Conservation (phyloP, 2,113 vertebrate species). For the Puffinus mauretanicus region DNA sequence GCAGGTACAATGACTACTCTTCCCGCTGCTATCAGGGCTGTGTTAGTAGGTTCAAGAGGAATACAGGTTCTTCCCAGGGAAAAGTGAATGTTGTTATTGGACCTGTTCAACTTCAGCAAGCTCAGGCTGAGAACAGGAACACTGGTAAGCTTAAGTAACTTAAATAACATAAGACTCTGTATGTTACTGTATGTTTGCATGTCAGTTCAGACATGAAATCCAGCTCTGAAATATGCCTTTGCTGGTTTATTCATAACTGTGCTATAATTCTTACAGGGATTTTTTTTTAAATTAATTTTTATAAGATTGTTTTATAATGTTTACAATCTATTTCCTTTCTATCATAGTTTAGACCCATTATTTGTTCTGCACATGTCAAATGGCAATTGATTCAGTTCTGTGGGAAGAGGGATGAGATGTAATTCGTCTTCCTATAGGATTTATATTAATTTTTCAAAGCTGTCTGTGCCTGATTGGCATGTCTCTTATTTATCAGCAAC, state of each 20-base stretch:
- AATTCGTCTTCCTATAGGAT: neutral
- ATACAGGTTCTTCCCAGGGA: constrained; percentile 9
- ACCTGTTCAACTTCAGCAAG: constrained; percentile 7
- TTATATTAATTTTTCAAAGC: neutral
- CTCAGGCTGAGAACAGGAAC: neutral
- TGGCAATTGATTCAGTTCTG: neutral
- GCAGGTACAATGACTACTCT: constrained; percentile 59
- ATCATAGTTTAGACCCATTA: neutral
- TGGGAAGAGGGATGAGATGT: neutral
- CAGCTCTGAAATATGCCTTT: neutral
- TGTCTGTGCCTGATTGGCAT: neutral
- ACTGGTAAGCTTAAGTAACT: neutral
- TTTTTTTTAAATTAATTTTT: neutral
- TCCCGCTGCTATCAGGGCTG: constrained; percentile 82
- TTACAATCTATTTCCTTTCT: neutral
- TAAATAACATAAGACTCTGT: neutral
- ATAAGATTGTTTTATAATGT: neutral
- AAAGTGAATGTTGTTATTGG: constrained; percentile 40
- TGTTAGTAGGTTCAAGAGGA: constrained; percentile 57
- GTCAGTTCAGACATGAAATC: neutral
- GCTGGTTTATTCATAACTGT: neutral
- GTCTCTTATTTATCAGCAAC: neutral
- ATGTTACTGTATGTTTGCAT: neutral
- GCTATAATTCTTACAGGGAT: neutral
- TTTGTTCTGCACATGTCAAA: neutral